Evolutionary conservation across 1,140 invertebrate genomes (phyloP), one percentile per base, ranked within the genome.

Genomic region (Cyclina sinensis): DNA sequence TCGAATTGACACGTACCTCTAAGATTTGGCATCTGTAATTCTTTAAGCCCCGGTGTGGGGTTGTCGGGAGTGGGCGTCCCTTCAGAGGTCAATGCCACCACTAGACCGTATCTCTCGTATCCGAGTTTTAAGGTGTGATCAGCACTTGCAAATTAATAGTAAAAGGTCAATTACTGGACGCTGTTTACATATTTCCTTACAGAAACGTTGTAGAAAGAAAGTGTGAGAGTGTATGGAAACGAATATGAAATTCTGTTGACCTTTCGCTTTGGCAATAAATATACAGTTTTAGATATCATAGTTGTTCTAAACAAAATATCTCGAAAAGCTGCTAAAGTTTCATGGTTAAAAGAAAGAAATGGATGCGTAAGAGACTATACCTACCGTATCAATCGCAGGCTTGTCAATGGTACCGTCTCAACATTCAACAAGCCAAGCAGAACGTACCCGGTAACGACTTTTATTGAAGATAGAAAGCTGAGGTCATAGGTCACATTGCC

Each of bases 401-500:
- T 93, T 35, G 81, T 91, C 51, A 94, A 84, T 0, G 93, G 91
- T 3, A 94, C 92, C 14, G 57, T 54, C 32, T 92, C 91, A 18
- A 93, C 90, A 51, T 93, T 87, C 35, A 92, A 43, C 37, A 94
- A 73, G 9, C 93, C 93, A 48, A 94, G 80, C 24, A 94, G 89
- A 16, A 94, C 91, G 46, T 94, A 94, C 0, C 93, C 93, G 14
- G 92, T 91, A 24, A 91, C 90, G 37, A 92, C 89, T 43, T 89
- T 68, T 43, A 92, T 91, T 16, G 62, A 68, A 0, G 88, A 88
- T 46, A 94, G 89, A 62, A 94, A 94, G 39, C 84, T 91, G 12
- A 94, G 92, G 88, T 94, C 92, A 68, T 94, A 93, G n/a, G 91
- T 91, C 27, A 93, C 83, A 30, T 92, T 91, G 11, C 90, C 89